Evolutionary conservation across 2,888 invertebrate genomes (phyloP).

Genomic region (Agriotes lineatus): DNA sequence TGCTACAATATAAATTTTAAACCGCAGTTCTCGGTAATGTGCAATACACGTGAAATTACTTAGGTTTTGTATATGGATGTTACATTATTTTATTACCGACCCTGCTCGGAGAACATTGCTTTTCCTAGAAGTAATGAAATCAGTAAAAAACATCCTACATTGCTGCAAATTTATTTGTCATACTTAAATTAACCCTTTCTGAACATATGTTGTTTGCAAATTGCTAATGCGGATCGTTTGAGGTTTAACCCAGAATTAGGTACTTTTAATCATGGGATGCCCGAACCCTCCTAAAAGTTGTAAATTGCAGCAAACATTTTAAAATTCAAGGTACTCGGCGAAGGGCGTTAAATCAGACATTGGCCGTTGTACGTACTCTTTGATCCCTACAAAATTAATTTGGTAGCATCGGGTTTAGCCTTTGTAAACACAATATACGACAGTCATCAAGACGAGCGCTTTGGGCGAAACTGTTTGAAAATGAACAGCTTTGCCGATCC

Average conservation of each 20-base stretch:
- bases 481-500: conserved; percentile 17
- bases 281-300: conserved; percentile 3
- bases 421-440: conserved; percentile 28
- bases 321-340: conserved; percentile 7
- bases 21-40: no score
- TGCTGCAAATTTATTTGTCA: no score
- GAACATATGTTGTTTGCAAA: no score
- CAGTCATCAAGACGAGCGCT: conserved; percentile 28
- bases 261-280: background rate
- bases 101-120: no score
- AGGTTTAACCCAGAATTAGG: background rate
- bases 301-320: background rate
- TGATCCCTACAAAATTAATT: conserved; percentile 31
- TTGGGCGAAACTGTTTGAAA: conserved; percentile 22
- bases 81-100: no score
- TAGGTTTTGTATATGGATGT: no score
- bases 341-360: conserved; percentile 18
- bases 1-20: no score
- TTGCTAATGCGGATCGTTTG: no score
- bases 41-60: no score
- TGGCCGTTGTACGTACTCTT: conserved; percentile 21
- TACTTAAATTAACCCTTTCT: no score
- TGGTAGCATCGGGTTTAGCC: conserved; percentile 19
- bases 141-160: no score
- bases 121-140: no score